Evolutionary conservation across 2,113 vertebrate genomes (phyloP), one percentile per base, ranked within the genome.

Genomic region (Spermophilus dauricus): DNA sequence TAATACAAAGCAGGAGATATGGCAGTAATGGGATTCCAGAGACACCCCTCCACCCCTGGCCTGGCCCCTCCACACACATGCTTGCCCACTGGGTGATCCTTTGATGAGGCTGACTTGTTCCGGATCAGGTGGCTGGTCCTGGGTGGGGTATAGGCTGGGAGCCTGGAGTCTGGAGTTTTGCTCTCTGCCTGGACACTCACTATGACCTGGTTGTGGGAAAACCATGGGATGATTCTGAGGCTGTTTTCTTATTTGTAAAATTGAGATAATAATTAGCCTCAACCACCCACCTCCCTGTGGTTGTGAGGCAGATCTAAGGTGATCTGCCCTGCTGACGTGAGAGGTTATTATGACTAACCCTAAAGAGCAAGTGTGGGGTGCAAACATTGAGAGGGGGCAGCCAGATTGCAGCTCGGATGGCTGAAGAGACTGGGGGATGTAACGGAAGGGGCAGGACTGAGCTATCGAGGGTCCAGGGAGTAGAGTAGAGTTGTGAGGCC

Each of bases 161-260:
- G 30, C 30, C 65, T n/a, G 7, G 56, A 91, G 65, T 26, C 72
- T 37, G 81, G 77, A 69, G 48, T 53, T 86, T 42, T 51, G 22
- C 42, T 94, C 24, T 18, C 39, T 20, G 4, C n/a, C 16, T 85
- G 76, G 78, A 77, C 51, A 42, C 18, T 94, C 32, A 76, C 51
- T 18, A 9, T n/a, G 51, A 14, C 34, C n/a, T 26, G 17, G 37
- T n/a, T 84, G 37, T 92, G 96, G 90, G 95, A 96, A 97, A 96
- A 87, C 30, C 39, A 65, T 12, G n/a, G 86, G 85, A 18, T 0
- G 11, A 70, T 56, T 86, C 72, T 63, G 76, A 94, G 80, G 7
- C 72, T 87, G 81, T 82, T 96, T 89, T 82, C 80, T 94, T 94
- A 67, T 96, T 96, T 96, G 56, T 94, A 58, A 94, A 95, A 73